Base-by-base conservation (phyloP, 2,888 invertebrate species). In the Athripsodes cinereus region DNA sequence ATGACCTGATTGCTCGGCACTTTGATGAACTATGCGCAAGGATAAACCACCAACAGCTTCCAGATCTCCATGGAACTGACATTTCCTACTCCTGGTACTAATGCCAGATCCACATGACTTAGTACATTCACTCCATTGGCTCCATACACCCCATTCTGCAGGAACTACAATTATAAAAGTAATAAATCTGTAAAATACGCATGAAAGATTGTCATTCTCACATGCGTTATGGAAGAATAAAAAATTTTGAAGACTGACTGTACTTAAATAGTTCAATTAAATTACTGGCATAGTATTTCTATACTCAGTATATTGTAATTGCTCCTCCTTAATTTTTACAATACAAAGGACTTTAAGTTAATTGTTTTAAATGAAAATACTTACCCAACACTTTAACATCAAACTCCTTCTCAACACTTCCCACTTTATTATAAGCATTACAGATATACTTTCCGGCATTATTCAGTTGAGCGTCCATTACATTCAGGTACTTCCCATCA, bases 381-480 rank as follows among this genome's bases (percentile, higher is more conserved):
- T 35, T 53, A 77, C 78, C 76, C 68, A 68, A 66, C 8, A 76
- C 69, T 5, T 66, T 66, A 1, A 79, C 65, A 61, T 74, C 71
- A 67, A 73, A 75, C 21, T 74, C 66, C 13, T 73, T 65, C 34
- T 74, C 70, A n/a, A 69, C 69, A 1, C 70, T 64, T 13, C 85
- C 85, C 0, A 76, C 79, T 1, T 67, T 66, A 68, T 82, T 85
- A 65, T 77, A 75, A 0, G 80, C 84, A 11, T 78, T 73, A 65
- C 85, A 85, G 26, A 75, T 74, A 71, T 84, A 85, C 62, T 77
- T 76, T 0, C 83, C 85, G 13, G 80, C 79, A 68, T 82, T 79
- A 0, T 67, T 64, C 1, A 72, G 66, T 50, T 70, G 67, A 26
- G 73, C 77, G 62, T 76, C 70, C 73, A 77, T 75, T 19, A 81